Conservation (phyloP, 2,888 invertebrate genomes). For the Crioceris asparagi region DNA sequence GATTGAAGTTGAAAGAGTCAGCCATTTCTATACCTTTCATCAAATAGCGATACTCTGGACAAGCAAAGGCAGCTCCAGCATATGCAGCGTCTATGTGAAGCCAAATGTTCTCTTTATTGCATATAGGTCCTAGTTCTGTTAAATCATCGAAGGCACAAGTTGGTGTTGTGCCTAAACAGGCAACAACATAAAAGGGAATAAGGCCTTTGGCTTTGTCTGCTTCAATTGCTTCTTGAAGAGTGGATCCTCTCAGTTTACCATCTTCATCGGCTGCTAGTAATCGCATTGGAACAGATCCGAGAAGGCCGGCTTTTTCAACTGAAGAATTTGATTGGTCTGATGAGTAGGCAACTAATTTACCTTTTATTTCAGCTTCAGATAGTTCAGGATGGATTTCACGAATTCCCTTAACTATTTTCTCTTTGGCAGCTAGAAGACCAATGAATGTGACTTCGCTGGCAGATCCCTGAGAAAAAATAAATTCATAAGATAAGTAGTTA, state of each 20-base stretch:
- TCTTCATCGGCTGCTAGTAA: conserved; percentile 58
- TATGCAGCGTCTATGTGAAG: conserved; percentile 96
- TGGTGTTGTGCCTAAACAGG: conserved; percentile 83
- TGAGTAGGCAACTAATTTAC: conserved; percentile 69
- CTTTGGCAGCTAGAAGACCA: conserved; percentile 69
- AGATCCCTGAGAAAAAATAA: conserved; percentile 52
- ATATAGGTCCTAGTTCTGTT: conserved; percentile 84
- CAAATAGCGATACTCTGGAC: conserved; percentile 87
- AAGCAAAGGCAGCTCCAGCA: conserved; percentile 92
- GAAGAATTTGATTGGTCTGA: conserved; percentile 86
- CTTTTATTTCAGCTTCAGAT: conserved; percentile 54
- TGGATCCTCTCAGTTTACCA: conserved; percentile 55
- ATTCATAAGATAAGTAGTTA: too few relatives aligned
- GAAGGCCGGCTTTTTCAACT: conserved; percentile 74
- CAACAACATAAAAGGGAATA: conserved; percentile 80
- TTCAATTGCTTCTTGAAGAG: conserved; percentile 57
- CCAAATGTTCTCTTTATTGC: conserved; percentile 66
- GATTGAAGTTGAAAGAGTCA: conserved; percentile 97
- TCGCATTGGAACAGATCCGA: conserved; percentile 70
- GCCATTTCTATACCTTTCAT: conserved; percentile 84
- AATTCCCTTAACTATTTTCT: conserved; percentile 51
- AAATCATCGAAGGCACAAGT: conserved; percentile 89
- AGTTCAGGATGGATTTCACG: conserved; percentile 47
- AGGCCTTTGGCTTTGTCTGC: conserved; percentile 69
- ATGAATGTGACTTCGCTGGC: conserved; percentile 86